phyloP scores from a whole-genome alignment of 2,113 vertebrate species.

The Desmodus rotundus region DNA sequence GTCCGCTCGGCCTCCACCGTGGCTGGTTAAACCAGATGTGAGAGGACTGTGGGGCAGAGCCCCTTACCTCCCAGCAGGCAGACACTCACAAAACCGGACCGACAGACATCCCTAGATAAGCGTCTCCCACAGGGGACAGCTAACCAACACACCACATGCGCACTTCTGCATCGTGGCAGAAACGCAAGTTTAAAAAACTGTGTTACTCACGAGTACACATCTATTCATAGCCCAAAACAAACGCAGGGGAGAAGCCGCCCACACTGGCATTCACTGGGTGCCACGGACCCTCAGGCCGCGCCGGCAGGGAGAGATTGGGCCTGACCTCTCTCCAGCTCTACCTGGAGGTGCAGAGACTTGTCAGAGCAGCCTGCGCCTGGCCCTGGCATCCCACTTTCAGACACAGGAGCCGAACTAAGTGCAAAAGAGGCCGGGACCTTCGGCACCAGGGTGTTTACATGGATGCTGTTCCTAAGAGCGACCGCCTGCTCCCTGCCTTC shows the following conservation, averaged over 20 bases:
- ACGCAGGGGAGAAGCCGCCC: not conserved
- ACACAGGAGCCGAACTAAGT: not conserved
- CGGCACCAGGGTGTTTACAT: rapidly evolving
- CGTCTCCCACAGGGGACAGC: not conserved
- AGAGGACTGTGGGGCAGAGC: not conserved
- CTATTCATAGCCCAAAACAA: not conserved
- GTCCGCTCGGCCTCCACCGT: not conserved
- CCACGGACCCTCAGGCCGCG: not conserved
- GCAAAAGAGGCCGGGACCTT: not conserved
- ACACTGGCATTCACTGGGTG: not conserved
- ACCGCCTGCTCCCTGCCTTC: not conserved
- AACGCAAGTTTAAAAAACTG: not conserved
- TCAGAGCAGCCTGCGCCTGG: not conserved
- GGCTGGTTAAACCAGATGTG: rapidly evolving
- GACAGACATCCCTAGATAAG: not conserved
- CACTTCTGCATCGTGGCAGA: not conserved
- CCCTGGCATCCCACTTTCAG: rapidly evolving
- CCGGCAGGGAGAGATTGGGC: not conserved
- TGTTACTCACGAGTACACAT: rapidly evolving
- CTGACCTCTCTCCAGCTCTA: not conserved
- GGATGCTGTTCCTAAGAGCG: not conserved
- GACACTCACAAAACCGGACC: not conserved
- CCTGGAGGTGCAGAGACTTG: not conserved
- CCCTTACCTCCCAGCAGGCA: not conserved
- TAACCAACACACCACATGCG: not conserved